Percentiles rank a stretch among this genome's conserved stretches.
Conservation (phyloP, 2,797 vertebrate species). For the Gorsachius magnificus region DNA sequence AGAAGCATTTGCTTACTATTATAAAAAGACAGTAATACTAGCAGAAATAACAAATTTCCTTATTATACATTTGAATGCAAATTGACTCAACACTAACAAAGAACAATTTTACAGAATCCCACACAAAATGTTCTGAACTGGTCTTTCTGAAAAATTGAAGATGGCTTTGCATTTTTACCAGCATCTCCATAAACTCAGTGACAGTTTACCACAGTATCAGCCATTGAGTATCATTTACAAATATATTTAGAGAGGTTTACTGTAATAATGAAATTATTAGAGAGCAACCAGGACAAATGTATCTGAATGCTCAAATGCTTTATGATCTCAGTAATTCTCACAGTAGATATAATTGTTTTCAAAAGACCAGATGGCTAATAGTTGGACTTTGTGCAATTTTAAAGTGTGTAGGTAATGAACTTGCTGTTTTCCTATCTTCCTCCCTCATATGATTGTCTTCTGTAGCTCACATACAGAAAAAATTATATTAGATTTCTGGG, state of each 20-base stretch:
- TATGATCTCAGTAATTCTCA: not conserved
- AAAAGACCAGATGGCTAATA: not conserved
- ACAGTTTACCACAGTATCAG: slow-evolving; percentile 32
- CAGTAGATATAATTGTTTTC: not conserved
- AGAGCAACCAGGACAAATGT: not conserved
- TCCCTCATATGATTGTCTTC: not conserved
- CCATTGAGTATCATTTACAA: slow-evolving; percentile 39
- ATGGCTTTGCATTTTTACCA: slow-evolving; percentile 64
- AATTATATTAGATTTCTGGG: not conserved
- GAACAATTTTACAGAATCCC: slow-evolving; percentile 17
- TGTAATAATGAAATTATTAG: slow-evolving; percentile 40
- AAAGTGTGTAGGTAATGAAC: not conserved
- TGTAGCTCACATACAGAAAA: not conserved
- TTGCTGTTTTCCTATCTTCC: not conserved
- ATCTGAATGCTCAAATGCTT: not conserved
- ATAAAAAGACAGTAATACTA: not conserved
- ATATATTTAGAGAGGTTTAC: slow-evolving; percentile 51
- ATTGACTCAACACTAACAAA: slow-evolving; percentile 10
- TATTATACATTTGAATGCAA: not conserved
- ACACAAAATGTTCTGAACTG: slow-evolving; percentile 58
- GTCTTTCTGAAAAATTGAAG: slow-evolving; percentile 78
- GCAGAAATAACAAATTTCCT: not conserved
- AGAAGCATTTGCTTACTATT: not conserved
- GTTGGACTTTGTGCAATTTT: not conserved
- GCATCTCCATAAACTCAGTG: slow-evolving; percentile 44